Base-by-base conservation (phyloP, 2,113 vertebrate species). In the Cebidichthys violaceus region DNA sequence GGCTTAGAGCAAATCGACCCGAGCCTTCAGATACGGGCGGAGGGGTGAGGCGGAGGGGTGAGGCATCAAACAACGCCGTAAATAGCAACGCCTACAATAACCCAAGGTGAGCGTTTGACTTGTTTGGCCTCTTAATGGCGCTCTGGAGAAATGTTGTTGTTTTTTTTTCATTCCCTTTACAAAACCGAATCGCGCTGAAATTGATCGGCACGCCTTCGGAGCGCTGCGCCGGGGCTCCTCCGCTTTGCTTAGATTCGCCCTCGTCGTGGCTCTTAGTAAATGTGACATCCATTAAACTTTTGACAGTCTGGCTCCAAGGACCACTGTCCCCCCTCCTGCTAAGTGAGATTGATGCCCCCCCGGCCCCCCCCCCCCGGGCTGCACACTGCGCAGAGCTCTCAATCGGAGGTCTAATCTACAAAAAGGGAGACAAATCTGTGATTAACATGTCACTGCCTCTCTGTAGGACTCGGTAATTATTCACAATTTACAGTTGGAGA, bases 311-410 rank as follows among this genome's bases (percentile, higher is more conserved):
- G 88, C 90, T 92, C 85, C 81, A 78, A 90, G 89, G 89, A 83
- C 84, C 87, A 75, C 85, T 86, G 90, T 83, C 85, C 81, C 15
- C 47, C 70, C 87, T 90, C 85, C 80, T 50, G 87, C 87, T 92
- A 94, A 95, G 86, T 80, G 86, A 91, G 92, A 94, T 86, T 88
- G 92, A 94, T 92, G 92, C 87, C 87, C 66, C n/a, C n/a, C n/a
- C n/a, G n/a, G n/a, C n/a, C n/a, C 87, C 87, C 66, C 87, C 87
- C 66, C 87, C 87, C 66, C 37, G 57, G 91, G 90, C 83, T 86
- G 67, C 73, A 89, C 86, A 85, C 88, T 81, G 89, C 74, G n/a
- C 72, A 83, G 86, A 87, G 82, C 79, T 93, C 89, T 89, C 88
- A 78, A 84, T 77, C 82, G 84, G 91, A 92, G 86, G 88, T 86